Conservation (phyloP, 2,888 invertebrate species). For the Merodon equestris region DNA sequence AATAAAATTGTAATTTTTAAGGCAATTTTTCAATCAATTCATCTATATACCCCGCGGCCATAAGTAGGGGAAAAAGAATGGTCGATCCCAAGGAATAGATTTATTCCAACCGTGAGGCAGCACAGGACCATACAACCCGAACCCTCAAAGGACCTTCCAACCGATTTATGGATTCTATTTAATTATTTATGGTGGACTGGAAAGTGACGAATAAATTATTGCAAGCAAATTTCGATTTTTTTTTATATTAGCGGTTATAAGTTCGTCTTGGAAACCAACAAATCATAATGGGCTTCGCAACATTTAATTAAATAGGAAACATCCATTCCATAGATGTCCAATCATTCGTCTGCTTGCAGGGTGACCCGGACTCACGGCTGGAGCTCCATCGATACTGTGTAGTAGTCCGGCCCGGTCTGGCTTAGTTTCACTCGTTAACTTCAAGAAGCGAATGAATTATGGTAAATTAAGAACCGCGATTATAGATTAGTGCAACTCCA, state of each 20-base stretch:
- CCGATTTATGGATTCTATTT: too few relatives aligned
- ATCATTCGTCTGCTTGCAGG: slow-evolving; percentile 48
- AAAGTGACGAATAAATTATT: too few relatives aligned
- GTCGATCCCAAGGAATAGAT: slow-evolving; percentile 32
- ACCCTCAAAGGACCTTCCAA: slow-evolving; percentile 28
- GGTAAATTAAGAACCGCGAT: slow-evolving; percentile 69
- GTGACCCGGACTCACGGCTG: slow-evolving; percentile 9
- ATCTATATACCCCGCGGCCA: too few relatives aligned
- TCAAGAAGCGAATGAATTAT: slow-evolving; percentile 68
- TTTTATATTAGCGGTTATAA: too few relatives aligned
- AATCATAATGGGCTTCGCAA: slow-evolving; percentile 63
- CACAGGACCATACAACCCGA: slow-evolving; percentile 33
- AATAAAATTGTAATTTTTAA: too few relatives aligned
- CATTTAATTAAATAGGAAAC: slow-evolving; percentile 69
- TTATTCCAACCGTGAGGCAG: slow-evolving; percentile 28
- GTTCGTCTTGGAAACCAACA: slow-evolving; percentile 5
- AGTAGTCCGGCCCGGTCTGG: slow-evolving; percentile 23
- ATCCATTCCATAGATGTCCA: slow-evolving; percentile 67
- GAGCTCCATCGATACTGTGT: slow-evolving; percentile 4
- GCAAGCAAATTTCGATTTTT: too few relatives aligned
- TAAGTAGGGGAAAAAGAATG: neutral
- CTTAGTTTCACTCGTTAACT: slow-evolving; percentile 65
- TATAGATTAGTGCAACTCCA: slow-evolving; percentile 67
- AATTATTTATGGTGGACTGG: too few relatives aligned
- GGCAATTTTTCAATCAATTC: too few relatives aligned